Base-by-base conservation (phyloP, 1,140 invertebrate genomes). In the Apocrypta bakeri region DNA sequence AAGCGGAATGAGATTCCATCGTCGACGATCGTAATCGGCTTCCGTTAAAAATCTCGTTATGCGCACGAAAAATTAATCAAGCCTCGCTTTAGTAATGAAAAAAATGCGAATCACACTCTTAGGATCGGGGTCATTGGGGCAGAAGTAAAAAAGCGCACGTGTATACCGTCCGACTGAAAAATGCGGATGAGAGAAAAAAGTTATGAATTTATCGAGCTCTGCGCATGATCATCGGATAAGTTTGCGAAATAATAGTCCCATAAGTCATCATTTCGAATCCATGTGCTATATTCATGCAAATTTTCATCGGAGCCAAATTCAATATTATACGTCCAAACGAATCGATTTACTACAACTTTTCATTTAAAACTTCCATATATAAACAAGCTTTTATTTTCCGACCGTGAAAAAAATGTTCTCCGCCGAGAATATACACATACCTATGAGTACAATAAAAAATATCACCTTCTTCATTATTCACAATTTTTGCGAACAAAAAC, bases 1-100 rank as follows among this genome's bases (percentile, higher is more conserved):
- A 24, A 27, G 12, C 29, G 2, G 31, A 71, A 71, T 71, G 31
- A 17, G n/a, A 66, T 66, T 21, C n/a, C n/a, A 48, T 12, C 42
- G 14, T 56, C 48, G 17, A 14, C 64, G 69, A 31, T 31, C 7
- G 27, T 71, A 31, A 71, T 14, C 31, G 27, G 69, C 69, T 29
- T 71, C n/a, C 69, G 69, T 6, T 9, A 68, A 68, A 68, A 68
- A 68, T 68, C 64, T 68, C 64, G 64, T 68, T 68, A 68, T 25
- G 64, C 64, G 25, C 25, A 27, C 64, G 64, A n/a, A 17, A 17
- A 56, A 56, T 56, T 56, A 56, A 56, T 56, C 48, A 56, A 21
- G 4, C 17, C 21, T 3, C 48, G 21, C 21, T 17, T 56, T 56
- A n/a, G n/a, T n/a, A 56, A 21, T 21, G 48, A 56, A 21, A n/a